These are phyloP conservation scores for Papilio xuthus DNA, from an alignment of 1,140 invertebrate species.

Conservation along the genomic window DNA sequence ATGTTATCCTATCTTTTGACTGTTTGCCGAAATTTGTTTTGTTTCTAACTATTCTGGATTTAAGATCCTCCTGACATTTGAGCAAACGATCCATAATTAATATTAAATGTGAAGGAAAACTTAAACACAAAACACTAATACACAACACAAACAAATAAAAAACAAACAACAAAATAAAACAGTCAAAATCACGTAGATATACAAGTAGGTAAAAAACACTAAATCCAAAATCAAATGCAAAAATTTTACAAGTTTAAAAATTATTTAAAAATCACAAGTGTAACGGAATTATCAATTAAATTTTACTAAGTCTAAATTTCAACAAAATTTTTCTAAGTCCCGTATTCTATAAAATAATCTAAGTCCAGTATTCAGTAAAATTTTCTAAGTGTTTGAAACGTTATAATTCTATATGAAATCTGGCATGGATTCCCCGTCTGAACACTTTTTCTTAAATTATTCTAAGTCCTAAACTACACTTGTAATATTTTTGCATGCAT, in stretches of 20 bases:
- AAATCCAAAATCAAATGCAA: too few relatives aligned
- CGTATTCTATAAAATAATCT: too few relatives aligned
- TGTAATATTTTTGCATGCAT: too few relatives aligned
- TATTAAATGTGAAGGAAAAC: too few relatives aligned
- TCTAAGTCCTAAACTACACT: too few relatives aligned
- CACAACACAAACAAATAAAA: background rate
- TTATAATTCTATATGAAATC: conserved; percentile 19
- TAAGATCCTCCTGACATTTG: conserved; percentile 33
- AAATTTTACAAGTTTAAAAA: too few relatives aligned
- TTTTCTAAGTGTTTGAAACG: conserved; percentile 31
- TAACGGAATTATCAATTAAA: background rate
- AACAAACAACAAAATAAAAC: background rate
- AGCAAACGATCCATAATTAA: background rate
- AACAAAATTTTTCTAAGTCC: too few relatives aligned
- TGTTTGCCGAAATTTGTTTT: conserved; percentile 40
- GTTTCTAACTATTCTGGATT: conserved; percentile 35
- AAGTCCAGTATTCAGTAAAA: background rate
- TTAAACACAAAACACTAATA: too few relatives aligned
- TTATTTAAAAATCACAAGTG: background rate
- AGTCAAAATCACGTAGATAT: too few relatives aligned
- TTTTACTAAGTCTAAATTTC: too few relatives aligned
- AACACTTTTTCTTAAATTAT: background rate
- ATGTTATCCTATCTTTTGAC: conserved; percentile 40
- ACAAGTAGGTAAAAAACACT: too few relatives aligned
- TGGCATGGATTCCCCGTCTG: conserved; percentile 36